Conservation (phyloP, 2,797 vertebrate genomes). For the Oreortyx pictus region DNA sequence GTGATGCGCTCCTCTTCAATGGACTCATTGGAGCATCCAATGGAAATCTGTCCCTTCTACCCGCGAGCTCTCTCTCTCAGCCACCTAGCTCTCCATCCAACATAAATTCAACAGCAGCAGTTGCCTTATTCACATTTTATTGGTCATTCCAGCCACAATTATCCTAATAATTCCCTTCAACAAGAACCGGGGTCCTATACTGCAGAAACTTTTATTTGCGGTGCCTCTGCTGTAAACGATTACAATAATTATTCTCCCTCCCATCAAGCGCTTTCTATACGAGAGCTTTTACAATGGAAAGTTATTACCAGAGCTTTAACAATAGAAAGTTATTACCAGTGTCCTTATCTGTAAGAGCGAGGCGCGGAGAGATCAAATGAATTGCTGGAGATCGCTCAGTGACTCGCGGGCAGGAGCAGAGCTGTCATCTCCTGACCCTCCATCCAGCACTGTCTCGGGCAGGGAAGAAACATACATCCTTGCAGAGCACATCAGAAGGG, state of each 20-base stretch:
- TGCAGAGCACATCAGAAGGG: accelerated
- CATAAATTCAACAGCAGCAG: background rate
- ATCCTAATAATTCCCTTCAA: background rate
- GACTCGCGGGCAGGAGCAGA: background rate
- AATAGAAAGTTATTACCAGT: constrained; percentile 65
- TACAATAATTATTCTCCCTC: constrained; percentile 44
- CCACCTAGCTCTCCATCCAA: background rate
- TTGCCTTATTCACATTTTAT: background rate
- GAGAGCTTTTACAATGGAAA: constrained; percentile 52
- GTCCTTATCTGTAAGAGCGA: constrained; percentile 41
- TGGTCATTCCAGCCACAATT: constrained; percentile 20
- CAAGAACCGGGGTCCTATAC: background rate
- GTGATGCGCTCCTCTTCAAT: too few species aligned
- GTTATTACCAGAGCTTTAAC: constrained; percentile 64
- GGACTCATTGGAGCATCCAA: background rate
- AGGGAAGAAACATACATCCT: background rate
- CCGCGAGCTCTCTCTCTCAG: background rate
- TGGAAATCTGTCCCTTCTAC: background rate
- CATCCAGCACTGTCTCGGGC: background rate
- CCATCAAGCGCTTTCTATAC: background rate
- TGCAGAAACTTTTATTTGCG: background rate
- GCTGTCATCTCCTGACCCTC: background rate
- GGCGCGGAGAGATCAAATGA: constrained; percentile 22
- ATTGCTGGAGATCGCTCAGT: constrained; percentile 44
- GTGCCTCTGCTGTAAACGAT: background rate